Evolutionary conservation across 2,888 invertebrate genomes (phyloP).

Genomic region (Eristalis intricaria): DNA sequence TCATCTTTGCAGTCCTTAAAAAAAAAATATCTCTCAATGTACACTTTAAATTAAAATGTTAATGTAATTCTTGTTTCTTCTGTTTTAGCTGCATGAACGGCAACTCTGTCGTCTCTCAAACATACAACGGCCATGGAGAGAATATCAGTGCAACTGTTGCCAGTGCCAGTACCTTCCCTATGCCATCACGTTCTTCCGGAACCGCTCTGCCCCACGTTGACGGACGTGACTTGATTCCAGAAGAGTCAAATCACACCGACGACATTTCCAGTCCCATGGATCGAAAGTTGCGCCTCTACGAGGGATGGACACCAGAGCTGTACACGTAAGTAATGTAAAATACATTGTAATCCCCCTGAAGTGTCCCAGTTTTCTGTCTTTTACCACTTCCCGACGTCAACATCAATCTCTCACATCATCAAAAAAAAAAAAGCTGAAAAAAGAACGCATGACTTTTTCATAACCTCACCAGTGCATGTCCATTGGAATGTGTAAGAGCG

Average conservation of each 20-base stretch:
- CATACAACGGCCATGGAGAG: conserved; percentile 54
- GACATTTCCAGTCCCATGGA: conserved; percentile 72
- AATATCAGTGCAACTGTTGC: conserved; percentile 58
- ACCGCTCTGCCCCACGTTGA: conserved; percentile 6
- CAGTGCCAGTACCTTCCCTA: conserved; percentile 63
- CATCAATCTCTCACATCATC: conserved; percentile 29
- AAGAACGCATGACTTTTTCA: conserved; percentile 10
- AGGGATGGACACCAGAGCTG: conserved; percentile 80
- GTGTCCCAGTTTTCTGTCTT: conserved; percentile 2
- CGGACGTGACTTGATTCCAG: conserved; percentile 42
- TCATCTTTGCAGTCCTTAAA: too few relatives aligned
- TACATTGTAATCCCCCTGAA: neutral
- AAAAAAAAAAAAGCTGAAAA: neutral
- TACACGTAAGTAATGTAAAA: conserved; percentile 78
- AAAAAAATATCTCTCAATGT: too few relatives aligned
- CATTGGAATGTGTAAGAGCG: conserved; percentile 28
- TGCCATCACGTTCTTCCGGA: conserved; percentile 39
- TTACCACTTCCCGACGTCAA: conserved; percentile 18
- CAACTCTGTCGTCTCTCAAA: conserved; percentile 31
- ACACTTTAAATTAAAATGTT: neutral
- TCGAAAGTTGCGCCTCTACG: conserved; percentile 77
- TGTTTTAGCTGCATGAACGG: conserved; percentile 75
- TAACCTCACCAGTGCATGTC: conserved; percentile 31
- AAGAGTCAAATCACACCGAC: conserved; percentile 34
- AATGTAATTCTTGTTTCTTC: conserved; percentile 25